Evolutionary conservation across 2,113 vertebrate species (phyloP).

Genomic region (Laticauda colubrina): DNA sequence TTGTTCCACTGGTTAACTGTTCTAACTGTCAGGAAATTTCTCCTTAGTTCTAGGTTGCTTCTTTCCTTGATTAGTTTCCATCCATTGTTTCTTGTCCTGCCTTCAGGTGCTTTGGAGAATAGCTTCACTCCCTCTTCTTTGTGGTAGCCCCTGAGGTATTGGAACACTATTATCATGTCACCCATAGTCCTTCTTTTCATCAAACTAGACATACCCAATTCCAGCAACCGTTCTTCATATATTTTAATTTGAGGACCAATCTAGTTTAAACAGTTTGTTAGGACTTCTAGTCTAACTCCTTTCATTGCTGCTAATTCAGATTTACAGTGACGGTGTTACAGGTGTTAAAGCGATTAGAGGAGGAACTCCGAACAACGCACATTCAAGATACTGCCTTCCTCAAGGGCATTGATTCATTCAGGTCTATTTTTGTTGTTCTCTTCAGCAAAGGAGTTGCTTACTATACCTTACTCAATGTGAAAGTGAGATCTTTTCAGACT

Average conservation of each 20-base stretch:
- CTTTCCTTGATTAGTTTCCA: too few relatives aligned
- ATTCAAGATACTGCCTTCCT: conserved; percentile 1
- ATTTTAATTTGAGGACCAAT: neutral
- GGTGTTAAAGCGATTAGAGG: neutral
- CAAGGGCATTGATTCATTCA: neutral
- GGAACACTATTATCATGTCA: too few relatives aligned
- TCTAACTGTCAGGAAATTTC: too few relatives aligned
- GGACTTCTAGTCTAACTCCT: neutral
- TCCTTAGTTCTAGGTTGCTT: too few relatives aligned
- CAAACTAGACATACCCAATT: too few relatives aligned
- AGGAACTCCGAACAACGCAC: neutral
- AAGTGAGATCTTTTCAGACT: neutral
- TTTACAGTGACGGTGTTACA: neutral
- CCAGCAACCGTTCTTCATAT: too few relatives aligned
- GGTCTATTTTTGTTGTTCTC: neutral
- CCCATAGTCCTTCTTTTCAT: too few relatives aligned
- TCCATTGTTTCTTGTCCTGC: too few relatives aligned
- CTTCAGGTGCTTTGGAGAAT: too few relatives aligned
- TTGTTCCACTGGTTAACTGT: too few relatives aligned
- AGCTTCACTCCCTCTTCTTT: too few relatives aligned
- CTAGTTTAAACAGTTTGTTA: neutral
- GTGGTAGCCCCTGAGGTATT: too few relatives aligned
- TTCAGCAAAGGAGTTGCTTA: neutral
- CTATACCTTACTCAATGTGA: neutral
- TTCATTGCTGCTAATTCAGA: neutral